Evolutionary conservation across 1,140 invertebrate species (phyloP).

Genomic region (Tetragnatha versicolor): DNA sequence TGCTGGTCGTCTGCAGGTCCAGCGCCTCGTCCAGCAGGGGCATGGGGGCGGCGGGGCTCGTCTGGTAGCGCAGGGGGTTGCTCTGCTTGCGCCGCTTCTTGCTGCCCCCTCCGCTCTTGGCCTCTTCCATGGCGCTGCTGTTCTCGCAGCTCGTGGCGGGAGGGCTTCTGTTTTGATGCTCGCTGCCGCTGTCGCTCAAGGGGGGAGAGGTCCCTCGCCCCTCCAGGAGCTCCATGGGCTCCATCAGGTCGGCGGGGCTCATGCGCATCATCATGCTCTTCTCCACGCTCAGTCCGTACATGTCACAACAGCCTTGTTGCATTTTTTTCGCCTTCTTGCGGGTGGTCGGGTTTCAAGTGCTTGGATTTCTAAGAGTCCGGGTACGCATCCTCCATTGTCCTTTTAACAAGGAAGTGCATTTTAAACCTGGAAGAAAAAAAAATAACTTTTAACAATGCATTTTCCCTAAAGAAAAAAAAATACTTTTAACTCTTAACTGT

Average conservation of each 20-base stretch:
- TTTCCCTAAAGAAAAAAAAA: no score
- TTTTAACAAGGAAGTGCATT: conserved; percentile 54
- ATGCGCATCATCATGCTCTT: conserved; percentile 49
- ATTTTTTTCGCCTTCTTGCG: conserved; percentile 37
- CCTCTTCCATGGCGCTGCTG: conserved; percentile 43
- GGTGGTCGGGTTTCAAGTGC: conserved; percentile 28
- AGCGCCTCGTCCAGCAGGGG: conserved; percentile 40
- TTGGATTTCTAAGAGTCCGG: conserved; percentile 39
- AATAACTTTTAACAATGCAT: not conserved
- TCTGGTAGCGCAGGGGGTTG: conserved; percentile 60
- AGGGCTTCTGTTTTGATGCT: conserved; percentile 47
- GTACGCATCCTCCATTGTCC: conserved; percentile 53
- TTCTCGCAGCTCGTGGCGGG: conserved; percentile 52
- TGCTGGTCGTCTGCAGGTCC: conserved; percentile 21
- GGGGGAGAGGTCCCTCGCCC: conserved; percentile 31
- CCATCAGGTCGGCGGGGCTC: conserved; percentile 43
- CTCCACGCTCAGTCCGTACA: conserved; percentile 49
- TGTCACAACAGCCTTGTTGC: conserved; percentile 55
- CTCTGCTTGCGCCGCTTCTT: conserved; percentile 64
- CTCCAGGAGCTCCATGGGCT: conserved; percentile 50
- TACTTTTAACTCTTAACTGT: no score
- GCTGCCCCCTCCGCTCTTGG: no score
- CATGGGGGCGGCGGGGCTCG: conserved; percentile 4
- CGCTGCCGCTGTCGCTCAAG: conserved; percentile 44
- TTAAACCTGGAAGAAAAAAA: conserved; percentile 32